Conservation (phyloP, 2,797 vertebrate genomes). For the Crax fasciolata region DNA sequence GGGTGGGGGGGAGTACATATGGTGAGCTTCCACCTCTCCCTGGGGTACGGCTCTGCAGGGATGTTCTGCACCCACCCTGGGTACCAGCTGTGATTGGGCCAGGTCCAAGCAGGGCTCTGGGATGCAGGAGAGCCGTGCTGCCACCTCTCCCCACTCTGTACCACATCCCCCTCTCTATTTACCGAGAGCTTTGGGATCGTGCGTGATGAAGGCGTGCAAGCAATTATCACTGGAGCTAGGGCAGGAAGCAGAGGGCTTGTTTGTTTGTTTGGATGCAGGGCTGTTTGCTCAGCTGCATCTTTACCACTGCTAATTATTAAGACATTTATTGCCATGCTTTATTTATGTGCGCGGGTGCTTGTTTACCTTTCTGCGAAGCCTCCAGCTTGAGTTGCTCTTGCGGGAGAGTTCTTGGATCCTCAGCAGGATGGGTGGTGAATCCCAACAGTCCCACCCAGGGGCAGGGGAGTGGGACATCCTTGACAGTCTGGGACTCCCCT, state of each 20-base stretch:
- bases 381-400: conserved; percentile 16
- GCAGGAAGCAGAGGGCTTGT: conserved; percentile 38
- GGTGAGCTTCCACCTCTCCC: not conserved
- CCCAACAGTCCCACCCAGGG: not conserved
- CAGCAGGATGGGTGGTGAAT: not conserved
- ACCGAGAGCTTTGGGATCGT: not conserved
- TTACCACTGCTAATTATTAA: conserved; percentile 69
- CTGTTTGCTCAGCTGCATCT: conserved; percentile 69
- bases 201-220: not conserved
- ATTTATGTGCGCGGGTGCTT: conserved; percentile 35
- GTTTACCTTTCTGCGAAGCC: conserved; percentile 48
- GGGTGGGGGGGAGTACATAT: too few relatives aligned
- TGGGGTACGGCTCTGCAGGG: not conserved
- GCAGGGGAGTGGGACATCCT: not conserved
- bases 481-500: not conserved
- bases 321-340: conserved; percentile 53
- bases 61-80: fast-evolving
- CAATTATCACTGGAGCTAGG: conserved; percentile 39
- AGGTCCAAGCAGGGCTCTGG: not conserved
- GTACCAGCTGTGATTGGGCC: fast-evolving
- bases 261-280: conserved; percentile 42
- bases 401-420: not conserved
- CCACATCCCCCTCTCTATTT: not conserved
- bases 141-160: fast-evolving
- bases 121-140: too few relatives aligned